Base-by-base conservation (phyloP, 2,888 invertebrate genomes). In the Idaea dimidiata region DNA sequence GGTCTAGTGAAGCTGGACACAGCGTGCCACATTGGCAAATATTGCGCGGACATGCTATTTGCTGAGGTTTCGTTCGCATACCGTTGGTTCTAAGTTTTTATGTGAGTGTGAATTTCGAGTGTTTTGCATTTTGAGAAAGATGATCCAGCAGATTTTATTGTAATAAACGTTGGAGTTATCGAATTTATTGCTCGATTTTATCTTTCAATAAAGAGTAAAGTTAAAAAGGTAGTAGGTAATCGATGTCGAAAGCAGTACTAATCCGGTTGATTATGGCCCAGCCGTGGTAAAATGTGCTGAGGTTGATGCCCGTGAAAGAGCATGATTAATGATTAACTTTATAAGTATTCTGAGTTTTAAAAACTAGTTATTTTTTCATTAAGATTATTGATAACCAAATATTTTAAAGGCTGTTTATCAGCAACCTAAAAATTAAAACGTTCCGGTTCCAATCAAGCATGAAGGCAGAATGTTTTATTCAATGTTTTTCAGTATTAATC, bases 11-110 rank as follows among this genome's bases (percentile, higher is more conserved):
- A 0, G 17, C 58, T 82, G 79, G 87, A 64, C 55, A 31, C 59
- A 54, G 73, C 70, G 71, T 75, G 75, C 75, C 78, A 81, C 81
- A 81, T 80, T 82, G 72, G 79, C 81, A 77, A 80, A 82, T 81
- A 83, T 87, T 87, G 82, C 86, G 83, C 84, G 81, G 80, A 78
- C 81, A 78, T 76, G 80, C 83, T 82, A 86, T 85, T 86, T 84
- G 84, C 81, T 81, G 84, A 82, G 84, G 85, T 87, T 86, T 84
- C 83, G 71, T 75, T 72, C 67, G 74, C 75, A 77, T 77, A 72
- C 76, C 72, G 73, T 78, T 77, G 69, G 69, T 70, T 72, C 66
- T 64, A 60, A 68, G 66, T 73, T 70, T 69, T 75, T 71, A 67
- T 72, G 71, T 70, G 63, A 59, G 63, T 63, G 62, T 58, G 56